Evolutionary conservation across 2,113 vertebrate genomes (phyloP).

Genomic region (Bambusicola thoracicus): DNA sequence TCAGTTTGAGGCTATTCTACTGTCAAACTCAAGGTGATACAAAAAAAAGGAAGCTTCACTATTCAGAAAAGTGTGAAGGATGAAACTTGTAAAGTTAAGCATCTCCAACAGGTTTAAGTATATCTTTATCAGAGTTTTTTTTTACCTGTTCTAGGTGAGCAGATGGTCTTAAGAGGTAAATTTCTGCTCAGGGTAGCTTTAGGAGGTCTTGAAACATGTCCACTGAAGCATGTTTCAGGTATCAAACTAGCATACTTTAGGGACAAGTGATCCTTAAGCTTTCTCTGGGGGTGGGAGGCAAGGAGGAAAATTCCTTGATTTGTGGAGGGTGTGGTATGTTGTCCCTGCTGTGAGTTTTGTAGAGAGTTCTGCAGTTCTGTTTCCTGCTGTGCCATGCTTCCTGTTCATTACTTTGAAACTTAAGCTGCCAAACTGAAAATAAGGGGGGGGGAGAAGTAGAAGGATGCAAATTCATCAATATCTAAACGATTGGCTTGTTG

Average conservation of each 20-base stretch:
- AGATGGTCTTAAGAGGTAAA: background rate
- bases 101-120: background rate
- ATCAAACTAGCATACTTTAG: background rate
- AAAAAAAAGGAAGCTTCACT: no score
- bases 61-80: background rate
- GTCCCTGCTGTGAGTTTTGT: background rate
- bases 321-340: background rate
- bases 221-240: no score
- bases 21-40: background rate
- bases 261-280: background rate
- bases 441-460: background rate
- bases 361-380: background rate
- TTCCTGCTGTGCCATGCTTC: background rate
- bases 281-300: background rate
- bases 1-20: background rate
- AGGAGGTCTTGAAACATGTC: background rate
- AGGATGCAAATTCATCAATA: background rate
- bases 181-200: background rate
- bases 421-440: background rate
- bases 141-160: background rate
- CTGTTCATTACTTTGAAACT: background rate
- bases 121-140: background rate
- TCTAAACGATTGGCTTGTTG: background rate
- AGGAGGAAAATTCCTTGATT: background rate
- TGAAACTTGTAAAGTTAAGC: background rate